Evolutionary conservation across 2,797 vertebrate genomes (phyloP).

Genomic region (Menidia menidia): DNA sequence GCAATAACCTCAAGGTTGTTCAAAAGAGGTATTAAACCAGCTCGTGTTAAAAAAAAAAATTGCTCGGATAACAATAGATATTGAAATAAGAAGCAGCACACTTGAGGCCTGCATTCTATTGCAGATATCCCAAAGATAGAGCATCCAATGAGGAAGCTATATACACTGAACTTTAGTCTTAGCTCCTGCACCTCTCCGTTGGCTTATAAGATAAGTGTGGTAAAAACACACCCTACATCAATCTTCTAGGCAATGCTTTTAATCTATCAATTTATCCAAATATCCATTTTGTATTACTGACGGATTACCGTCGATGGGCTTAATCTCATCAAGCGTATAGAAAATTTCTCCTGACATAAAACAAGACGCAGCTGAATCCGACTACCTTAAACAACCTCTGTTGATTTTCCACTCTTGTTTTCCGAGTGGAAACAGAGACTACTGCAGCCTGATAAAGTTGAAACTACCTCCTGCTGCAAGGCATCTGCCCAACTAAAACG

Average conservation of each 20-base stretch:
- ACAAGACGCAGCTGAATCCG: slow-evolving; percentile 30
- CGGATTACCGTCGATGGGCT: slow-evolving; percentile 21
- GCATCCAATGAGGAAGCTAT: background rate
- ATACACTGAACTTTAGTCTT: background rate
- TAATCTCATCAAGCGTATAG: slow-evolving; percentile 20
- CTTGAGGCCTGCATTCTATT: background rate
- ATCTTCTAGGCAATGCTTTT: slow-evolving; percentile 4
- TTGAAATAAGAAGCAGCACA: background rate
- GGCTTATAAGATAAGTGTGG: background rate
- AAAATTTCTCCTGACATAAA: slow-evolving; percentile 21
- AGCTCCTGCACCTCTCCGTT: background rate
- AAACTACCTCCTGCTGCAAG: slow-evolving; percentile 26
- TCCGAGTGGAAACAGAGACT: slow-evolving; percentile 18
- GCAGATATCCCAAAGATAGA: background rate
- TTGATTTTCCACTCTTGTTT: slow-evolving; percentile 23
- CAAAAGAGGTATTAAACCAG: background rate
- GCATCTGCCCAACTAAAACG: slow-evolving; percentile 14
- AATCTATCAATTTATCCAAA: slow-evolving; percentile 7
- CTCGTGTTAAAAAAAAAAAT: background rate
- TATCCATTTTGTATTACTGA: slow-evolving; percentile 24
- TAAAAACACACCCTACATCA: background rate
- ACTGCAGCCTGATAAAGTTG: slow-evolving; percentile 37
- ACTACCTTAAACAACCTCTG: slow-evolving; percentile 3
- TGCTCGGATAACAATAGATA: background rate
- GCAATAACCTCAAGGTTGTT: background rate